phyloP scores from a whole-genome alignment of 2,113 vertebrate species.

The Pelobates fuscus region DNA sequence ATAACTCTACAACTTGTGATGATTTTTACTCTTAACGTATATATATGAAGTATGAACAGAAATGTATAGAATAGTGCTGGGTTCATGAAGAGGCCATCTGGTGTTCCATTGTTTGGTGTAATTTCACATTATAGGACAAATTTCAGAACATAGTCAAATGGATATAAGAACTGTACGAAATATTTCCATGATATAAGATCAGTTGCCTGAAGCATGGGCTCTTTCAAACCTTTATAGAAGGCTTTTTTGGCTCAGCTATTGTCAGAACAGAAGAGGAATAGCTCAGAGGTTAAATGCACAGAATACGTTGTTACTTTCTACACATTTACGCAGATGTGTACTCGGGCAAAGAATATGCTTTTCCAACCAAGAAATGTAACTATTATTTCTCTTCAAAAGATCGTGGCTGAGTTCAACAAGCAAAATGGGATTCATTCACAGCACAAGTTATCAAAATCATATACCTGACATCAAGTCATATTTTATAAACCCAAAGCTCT shows the following conservation, averaged over 20 bases:
- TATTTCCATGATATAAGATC: conserved; percentile 25
- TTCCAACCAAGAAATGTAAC: conserved; percentile 33
- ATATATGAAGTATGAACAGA: too few relatives aligned
- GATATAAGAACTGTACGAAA: conserved; percentile 30
- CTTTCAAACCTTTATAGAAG: conserved; percentile 23
- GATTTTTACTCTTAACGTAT: too few relatives aligned
- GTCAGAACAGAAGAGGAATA: conserved; percentile 43
- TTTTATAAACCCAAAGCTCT: conserved; percentile 69
- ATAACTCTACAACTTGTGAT: too few relatives aligned
- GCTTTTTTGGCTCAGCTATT: conserved; percentile 30
- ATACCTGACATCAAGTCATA: conserved; percentile 76
- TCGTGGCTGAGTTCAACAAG: conserved; percentile 60
- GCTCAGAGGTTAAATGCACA: conserved; percentile 41
- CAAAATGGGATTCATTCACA: conserved; percentile 66
- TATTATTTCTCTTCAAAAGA: conserved; percentile 63
- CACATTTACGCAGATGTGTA: conserved; percentile 33
- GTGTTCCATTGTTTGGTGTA: conserved; percentile 1
- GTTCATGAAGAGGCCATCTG: conserved; percentile 31
- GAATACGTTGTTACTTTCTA: conserved; percentile 25
- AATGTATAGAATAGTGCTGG: not conserved
- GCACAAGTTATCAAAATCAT: conserved; percentile 71
- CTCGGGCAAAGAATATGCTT: conserved; percentile 1
- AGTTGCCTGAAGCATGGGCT: conserved; percentile 29
- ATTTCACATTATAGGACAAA: conserved; percentile 15
- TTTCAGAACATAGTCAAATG: conserved; percentile 19